Evolutionary conservation across 2,797 vertebrate species (phyloP).

Genomic region (Sebastiscus albofasciatus): DNA sequence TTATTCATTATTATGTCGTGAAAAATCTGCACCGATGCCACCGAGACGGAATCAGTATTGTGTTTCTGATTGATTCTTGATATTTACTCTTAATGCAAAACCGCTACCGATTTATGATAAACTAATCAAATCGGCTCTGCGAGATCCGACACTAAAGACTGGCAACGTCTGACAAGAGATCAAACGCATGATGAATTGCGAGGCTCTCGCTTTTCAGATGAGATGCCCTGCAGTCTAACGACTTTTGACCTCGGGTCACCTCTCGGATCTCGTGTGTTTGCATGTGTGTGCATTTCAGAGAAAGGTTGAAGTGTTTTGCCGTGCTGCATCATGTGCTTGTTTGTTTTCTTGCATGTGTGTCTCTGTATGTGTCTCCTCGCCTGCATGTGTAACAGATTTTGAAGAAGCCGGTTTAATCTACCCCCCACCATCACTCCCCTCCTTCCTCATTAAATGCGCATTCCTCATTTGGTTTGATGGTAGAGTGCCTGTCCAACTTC

Average conservation of each 20-base stretch:
- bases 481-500: conserved; percentile 66
- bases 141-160: conserved; percentile 35
- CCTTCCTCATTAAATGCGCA: conserved; percentile 61
- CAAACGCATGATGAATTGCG: conserved; percentile 71
- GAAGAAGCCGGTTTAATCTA: conserved; percentile 48
- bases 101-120: conserved; percentile 1
- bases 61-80: conserved; percentile 17
- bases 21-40: neutral
- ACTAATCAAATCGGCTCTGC: conserved; percentile 9
- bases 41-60: neutral
- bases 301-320: neutral
- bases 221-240: conserved; percentile 63
- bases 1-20: neutral
- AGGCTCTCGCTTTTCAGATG: conserved; percentile 58
- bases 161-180: conserved; percentile 61
- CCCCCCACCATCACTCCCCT: conserved; percentile 21
- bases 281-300: conserved; percentile 19
- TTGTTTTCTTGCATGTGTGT: conserved; percentile 6
- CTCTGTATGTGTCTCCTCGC: conserved; percentile 27
- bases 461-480: conserved; percentile 68
- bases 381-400: conserved; percentile 61
- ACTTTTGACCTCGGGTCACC: conserved; percentile 67
- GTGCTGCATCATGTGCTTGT: neutral
- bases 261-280: conserved; percentile 33
- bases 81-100: conserved; percentile 7